Evolutionary conservation across 1,140 invertebrate species (phyloP).

Genomic region (Monomorium pharaonis): DNA sequence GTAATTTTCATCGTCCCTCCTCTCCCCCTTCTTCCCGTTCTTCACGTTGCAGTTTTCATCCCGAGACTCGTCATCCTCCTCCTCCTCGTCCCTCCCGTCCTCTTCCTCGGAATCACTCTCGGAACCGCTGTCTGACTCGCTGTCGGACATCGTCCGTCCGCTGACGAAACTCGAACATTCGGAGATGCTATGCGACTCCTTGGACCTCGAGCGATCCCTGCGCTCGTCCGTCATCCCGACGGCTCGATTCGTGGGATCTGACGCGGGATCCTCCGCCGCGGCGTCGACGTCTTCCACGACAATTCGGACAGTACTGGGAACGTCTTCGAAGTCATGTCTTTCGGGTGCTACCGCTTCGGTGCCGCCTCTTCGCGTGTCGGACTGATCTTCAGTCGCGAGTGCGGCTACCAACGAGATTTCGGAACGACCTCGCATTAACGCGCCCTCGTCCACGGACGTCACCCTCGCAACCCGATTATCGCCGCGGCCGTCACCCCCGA

Average conservation of each 20-base stretch:
- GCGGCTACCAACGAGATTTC: slow-evolving; percentile 47
- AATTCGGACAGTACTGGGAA: no score
- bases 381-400: not conserved
- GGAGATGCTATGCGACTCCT: slow-evolving; percentile 26
- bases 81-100: slow-evolving; percentile 21
- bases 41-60: slow-evolving; percentile 67
- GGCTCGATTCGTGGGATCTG: not conserved
- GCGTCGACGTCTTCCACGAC: slow-evolving; percentile 10
- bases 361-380: not conserved
- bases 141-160: slow-evolving; percentile 10
- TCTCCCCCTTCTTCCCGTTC: slow-evolving; percentile 29
- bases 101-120: slow-evolving; percentile 31
- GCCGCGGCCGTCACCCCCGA: slow-evolving; percentile 60
- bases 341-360: not conserved
- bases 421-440: slow-evolving; percentile 63
- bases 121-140: slow-evolving; percentile 16
- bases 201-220: slow-evolving; percentile 28
- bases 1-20: not conserved
- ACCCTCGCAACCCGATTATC: slow-evolving; percentile 58
- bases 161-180: slow-evolving; percentile 20
- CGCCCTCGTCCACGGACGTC: slow-evolving; percentile 25
- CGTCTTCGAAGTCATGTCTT: not conserved
- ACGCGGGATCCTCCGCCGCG: not conserved
- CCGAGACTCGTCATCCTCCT: slow-evolving; percentile 35
- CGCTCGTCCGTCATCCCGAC: slow-evolving; percentile 37